phyloP scores from a whole-genome alignment of 2,113 vertebrate species.

The Entelurus aequoreus region DNA sequence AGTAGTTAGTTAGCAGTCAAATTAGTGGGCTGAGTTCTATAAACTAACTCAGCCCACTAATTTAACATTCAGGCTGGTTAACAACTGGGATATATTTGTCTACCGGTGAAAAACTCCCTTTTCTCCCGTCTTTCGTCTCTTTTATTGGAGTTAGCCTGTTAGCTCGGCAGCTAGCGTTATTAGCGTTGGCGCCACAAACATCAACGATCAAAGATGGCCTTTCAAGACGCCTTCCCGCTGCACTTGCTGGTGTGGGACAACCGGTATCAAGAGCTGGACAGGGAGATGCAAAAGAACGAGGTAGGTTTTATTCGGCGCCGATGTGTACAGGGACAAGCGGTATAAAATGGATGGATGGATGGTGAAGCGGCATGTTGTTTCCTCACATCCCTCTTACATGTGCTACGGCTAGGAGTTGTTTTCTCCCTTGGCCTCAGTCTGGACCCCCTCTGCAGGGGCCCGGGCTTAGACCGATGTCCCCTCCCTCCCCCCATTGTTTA shows the following conservation, averaged over 20 bases:
- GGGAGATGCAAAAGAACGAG: slow-evolving; percentile 77
- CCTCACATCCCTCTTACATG: not conserved
- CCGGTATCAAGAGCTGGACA: slow-evolving; percentile 82
- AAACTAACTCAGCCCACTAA: slow-evolving; percentile 64
- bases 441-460: no score
- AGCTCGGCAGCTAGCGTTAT: slow-evolving; percentile 24
- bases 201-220: slow-evolving; percentile 53
- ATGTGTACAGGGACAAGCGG: no score
- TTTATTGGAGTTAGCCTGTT: slow-evolving; percentile 33
- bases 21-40: slow-evolving; percentile 63
- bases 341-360: no score
- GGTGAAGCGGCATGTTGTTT: slow-evolving; percentile 22
- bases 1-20: slow-evolving; percentile 46
- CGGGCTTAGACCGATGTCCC: no score
- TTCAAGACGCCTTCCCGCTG: slow-evolving; percentile 78
- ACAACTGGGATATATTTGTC: not conserved
- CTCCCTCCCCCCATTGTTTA: no score
- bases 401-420: no score
- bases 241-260: slow-evolving; percentile 87
- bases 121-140: slow-evolving; percentile 11
- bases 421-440: no score
- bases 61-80: slow-evolving; percentile 29
- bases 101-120: not conserved
- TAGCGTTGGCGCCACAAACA: slow-evolving; percentile 11
- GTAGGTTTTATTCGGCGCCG: slow-evolving; percentile 37